Evolutionary conservation across 2,888 invertebrate genomes (phyloP).

Genomic region (Agrenia bidenticulata): DNA sequence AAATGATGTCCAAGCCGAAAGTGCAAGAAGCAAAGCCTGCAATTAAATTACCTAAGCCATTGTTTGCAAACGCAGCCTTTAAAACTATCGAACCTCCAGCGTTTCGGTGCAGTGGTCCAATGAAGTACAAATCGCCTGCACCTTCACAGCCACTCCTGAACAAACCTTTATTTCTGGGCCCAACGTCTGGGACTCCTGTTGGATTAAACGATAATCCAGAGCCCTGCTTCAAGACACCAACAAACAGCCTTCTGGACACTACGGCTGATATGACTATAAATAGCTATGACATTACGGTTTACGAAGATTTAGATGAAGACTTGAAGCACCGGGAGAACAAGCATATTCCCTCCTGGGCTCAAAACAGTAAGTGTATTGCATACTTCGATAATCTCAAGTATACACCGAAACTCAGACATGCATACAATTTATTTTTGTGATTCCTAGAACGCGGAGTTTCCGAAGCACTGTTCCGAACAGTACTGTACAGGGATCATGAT

Average conservation of each 20-base stretch:
- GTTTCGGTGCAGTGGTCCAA: neutral
- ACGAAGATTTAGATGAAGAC: conserved; percentile 49
- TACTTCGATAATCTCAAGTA: conserved; percentile 8
- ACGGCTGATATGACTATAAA: conserved; percentile 30
- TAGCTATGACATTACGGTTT: conserved; percentile 47
- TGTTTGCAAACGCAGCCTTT: no score
- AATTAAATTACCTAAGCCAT: conserved; percentile 1
- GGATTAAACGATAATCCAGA: no score
- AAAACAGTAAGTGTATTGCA: conserved; percentile 35
- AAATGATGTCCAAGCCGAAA: conserved; percentile 7
- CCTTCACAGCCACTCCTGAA: conserved; percentile 10
- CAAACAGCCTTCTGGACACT: conserved; percentile 32
- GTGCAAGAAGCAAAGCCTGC: conserved; percentile 15
- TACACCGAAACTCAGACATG: no score
- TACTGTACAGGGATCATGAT: neutral
- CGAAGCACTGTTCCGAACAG: neutral
- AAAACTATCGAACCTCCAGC: no score
- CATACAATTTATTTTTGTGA: neutral
- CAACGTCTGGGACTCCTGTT: no score
- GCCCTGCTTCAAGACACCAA: neutral
- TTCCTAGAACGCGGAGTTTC: conserved; percentile 8
- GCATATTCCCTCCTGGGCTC: conserved; percentile 44
- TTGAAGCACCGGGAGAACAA: conserved; percentile 46
- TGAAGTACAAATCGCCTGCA: conserved; percentile 11
- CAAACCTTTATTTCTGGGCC: neutral